phyloP scores from a whole-genome alignment of 2,888 invertebrate genomes.

The Stegophylla sp. region DNA sequence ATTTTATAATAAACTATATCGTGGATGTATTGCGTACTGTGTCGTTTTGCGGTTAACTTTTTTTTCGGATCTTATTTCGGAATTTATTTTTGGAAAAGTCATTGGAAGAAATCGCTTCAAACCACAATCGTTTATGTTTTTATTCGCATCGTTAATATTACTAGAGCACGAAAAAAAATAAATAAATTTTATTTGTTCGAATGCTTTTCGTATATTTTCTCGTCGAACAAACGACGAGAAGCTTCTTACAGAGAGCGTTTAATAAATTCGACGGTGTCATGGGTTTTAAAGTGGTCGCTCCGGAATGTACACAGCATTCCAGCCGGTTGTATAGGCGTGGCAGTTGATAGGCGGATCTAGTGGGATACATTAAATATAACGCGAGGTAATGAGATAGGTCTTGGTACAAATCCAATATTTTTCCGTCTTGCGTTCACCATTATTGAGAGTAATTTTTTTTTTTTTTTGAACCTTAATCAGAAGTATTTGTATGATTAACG shows the following conservation, averaged over 20 bases:
- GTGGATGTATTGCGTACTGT: neutral
- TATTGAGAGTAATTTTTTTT: neutral
- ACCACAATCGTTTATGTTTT: neutral
- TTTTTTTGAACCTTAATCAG: neutral
- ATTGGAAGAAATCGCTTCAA: neutral
- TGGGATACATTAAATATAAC: conserved; percentile 4
- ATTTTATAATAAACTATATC: neutral
- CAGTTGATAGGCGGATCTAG: conserved; percentile 34
- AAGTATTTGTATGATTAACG: neutral
- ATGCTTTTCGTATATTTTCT: neutral
- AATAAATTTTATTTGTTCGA: neutral
- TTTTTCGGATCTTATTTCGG: neutral
- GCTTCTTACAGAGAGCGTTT: neutral
- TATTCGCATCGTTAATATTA: neutral
- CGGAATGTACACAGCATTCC: conserved; percentile 36
- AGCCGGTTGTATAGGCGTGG: conserved; percentile 36
- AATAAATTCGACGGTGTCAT: conserved; percentile 48
- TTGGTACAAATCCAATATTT: conserved; percentile 41
- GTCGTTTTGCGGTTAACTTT: neutral
- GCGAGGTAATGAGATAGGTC: conserved; percentile 27
- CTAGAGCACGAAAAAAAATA: neutral
- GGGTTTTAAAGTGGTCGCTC: conserved; percentile 45
- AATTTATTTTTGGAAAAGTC: neutral
- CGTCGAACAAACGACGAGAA: neutral
- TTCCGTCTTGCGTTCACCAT: neutral